Evolutionary conservation across 2,113 vertebrate genomes (phyloP).

Genomic region (Pavo muticus): DNA sequence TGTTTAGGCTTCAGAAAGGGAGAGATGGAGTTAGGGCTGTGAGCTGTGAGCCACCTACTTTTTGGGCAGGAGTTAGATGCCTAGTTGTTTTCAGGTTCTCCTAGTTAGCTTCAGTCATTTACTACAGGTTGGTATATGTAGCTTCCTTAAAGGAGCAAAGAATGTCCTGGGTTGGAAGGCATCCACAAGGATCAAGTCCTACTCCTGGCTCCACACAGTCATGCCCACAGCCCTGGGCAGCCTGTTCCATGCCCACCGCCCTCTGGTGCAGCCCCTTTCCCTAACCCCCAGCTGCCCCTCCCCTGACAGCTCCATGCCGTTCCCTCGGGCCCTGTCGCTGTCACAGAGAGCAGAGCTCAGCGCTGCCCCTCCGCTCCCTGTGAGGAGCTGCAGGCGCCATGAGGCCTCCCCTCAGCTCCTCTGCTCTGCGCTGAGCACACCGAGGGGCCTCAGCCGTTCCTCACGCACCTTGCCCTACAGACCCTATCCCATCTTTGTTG

Average conservation of each 20-base stretch:
- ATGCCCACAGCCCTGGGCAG: not conserved
- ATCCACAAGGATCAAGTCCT: too few species aligned
- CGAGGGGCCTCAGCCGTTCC: not conserved
- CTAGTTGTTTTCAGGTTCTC: not conserved
- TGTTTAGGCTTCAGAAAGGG: not conserved
- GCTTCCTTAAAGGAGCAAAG: not conserved
- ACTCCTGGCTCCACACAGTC: not conserved
- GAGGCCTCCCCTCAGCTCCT: not conserved
- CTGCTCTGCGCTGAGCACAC: not conserved
- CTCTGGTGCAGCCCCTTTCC: too few species aligned
- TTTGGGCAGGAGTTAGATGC: not conserved
- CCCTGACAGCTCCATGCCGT: too few species aligned
- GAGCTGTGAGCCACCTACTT: not conserved
- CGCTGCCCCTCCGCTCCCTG: not conserved
- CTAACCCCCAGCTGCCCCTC: too few species aligned
- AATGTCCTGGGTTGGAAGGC: too few species aligned
- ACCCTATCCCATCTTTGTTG: not conserved
- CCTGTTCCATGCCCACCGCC: too few species aligned
- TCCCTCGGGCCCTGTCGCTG: too few species aligned
- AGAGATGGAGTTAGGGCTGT: not conserved
- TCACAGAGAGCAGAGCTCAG: too few species aligned
- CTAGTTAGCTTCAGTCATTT: not conserved
- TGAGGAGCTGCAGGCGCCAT: not conserved
- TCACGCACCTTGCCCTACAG: not conserved
- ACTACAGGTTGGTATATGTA: accelerated